Base-by-base conservation (phyloP, 2,113 vertebrate genomes). In the Scartelaos histophorus region DNA sequence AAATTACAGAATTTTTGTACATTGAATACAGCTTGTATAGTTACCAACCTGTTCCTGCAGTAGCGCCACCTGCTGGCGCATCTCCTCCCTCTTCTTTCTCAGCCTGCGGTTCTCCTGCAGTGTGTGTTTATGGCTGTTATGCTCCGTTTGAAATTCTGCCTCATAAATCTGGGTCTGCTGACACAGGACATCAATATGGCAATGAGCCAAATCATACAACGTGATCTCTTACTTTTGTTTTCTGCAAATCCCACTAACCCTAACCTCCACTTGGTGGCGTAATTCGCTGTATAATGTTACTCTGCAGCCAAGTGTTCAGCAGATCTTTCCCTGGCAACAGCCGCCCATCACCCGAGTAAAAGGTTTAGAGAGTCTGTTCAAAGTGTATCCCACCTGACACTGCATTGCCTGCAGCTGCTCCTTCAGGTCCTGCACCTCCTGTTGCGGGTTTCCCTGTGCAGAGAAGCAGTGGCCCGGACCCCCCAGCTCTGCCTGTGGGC, bases 151-250 rank as follows among this genome's bases (percentile, higher is more conserved):
- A 85, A 91, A 94, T 70, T 94, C 94, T 3, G 92, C 91, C 66
- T 93, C 93, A 75, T 94, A 94, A 73, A 95, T 93, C 78, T 93
- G 87, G 5, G 92, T 95, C 94, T 95, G 86, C 19, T 25, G 60
- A 83, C 75, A 86, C 58, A 81, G 77, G 16, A 73, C 34, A 82
- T 65, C 13, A 43, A 70, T 11, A 57, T 66, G 77, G 64, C 35
- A 73, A 64, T 46, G 38, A 73, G 61, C 75, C 77, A 60, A 80
- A 56, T 57, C 29, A 15, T 24, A 65, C 57, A 10, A 60, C 65
- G 10, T 43, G 46, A 74, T 74, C 67, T 70, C 46, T 68, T n/a
- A 58, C 71, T 61, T 29, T 65, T 22, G 45, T 56, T 3, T n/a
- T 64, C 13, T 12, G 19, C 12, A 51, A 19, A 53, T 67, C 46